Evolutionary conservation across 2,888 invertebrate genomes (phyloP), one percentile per base, ranked within the genome.

Genomic region (Drosophila koepferae): DNA sequence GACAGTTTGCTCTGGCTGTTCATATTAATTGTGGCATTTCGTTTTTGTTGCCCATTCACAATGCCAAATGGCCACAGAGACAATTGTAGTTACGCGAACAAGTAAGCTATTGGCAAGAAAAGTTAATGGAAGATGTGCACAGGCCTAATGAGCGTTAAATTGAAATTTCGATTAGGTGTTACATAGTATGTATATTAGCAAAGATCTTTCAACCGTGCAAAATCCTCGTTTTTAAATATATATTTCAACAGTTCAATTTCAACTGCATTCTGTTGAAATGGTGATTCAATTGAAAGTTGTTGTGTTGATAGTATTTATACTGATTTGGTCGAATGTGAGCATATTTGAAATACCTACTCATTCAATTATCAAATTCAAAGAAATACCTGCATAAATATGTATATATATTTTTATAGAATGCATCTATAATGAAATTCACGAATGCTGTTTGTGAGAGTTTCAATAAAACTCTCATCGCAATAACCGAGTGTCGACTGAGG

Each of bases 1-100:
- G 89, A 87, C 88, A 82, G 82, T 87, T 79, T 75, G 79, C 68
- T 72, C 82, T 87, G 62, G 61, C 77, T 78, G 77, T 82, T 82
- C 80, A 85, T 67, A 79, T 85, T 81, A 89, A 89, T 85, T 85
- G 77, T 78, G 76, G 74, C 70, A 69, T 75, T 86, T 70, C 40
- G 59, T 43, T 76, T 53, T 34, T 73, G 56, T 63, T 70, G 54
- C 18, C 18, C 64, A 56, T 67, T 70, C 44, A 53, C 8, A 53
- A 8, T 14, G 14, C 4, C 66, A 40, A 69, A 59, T 58, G 56
- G 1, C 43, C n/a, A n/a, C 3, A 3, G 18, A 7, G 10, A 18
- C 34, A 51, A 31, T 48, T n/a, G n/a, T 18, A 34, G 51, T 7
- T 3, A 51, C 18, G 49, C 34, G 18, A 36, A 18, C 3, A 8